These are phyloP conservation scores for Ephydatia muelleri DNA, from an alignment of 37 sponge, comb jelly and placozoan species.

Conservation along the genomic window DNA sequence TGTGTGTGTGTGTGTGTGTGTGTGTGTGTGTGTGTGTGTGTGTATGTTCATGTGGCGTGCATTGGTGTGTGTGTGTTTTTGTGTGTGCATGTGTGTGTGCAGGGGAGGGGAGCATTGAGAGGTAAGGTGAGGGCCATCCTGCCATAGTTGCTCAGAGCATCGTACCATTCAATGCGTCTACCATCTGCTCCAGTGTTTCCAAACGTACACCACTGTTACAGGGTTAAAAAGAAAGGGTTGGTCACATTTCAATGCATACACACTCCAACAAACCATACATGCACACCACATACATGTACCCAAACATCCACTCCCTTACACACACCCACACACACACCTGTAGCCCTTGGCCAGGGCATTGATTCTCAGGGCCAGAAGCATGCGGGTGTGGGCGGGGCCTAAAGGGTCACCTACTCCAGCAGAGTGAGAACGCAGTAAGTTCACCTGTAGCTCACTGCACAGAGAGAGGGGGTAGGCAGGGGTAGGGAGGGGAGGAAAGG, in stretches of 20 bases:
- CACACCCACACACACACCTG: slow-evolving; percentile 51
- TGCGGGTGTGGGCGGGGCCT: slow-evolving; percentile 58
- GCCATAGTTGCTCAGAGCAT: neutral
- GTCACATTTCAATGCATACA: neutral
- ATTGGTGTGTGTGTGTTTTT: too few relatives aligned
- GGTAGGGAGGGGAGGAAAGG: neutral
- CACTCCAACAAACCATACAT: too few relatives aligned
- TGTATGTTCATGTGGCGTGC: too few relatives aligned
- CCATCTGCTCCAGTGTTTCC: slow-evolving; percentile 65
- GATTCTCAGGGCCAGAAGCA: slow-evolving; percentile 89
- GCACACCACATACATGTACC: too few relatives aligned
- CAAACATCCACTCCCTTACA: too few relatives aligned
- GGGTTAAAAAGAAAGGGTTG: neutral
- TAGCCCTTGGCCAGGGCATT: slow-evolving; percentile 93
- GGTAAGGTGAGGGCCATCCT: neutral
- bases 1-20: neutral
- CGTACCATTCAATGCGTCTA: slow-evolving; percentile 78
- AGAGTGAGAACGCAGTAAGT: slow-evolving; percentile 86
- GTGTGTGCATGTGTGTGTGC: too few relatives aligned
- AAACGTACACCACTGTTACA: slow-evolving; percentile 63
- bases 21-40: neutral
- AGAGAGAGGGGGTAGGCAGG: neutral
- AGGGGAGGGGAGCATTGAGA: neutral
- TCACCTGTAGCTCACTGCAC: slow-evolving; percentile 81
- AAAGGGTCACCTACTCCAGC: slow-evolving; percentile 87